Evolutionary conservation across 2,797 vertebrate genomes (phyloP), one percentile per base, ranked within the genome.

Genomic region (Loris lydekkerianus): DNA sequence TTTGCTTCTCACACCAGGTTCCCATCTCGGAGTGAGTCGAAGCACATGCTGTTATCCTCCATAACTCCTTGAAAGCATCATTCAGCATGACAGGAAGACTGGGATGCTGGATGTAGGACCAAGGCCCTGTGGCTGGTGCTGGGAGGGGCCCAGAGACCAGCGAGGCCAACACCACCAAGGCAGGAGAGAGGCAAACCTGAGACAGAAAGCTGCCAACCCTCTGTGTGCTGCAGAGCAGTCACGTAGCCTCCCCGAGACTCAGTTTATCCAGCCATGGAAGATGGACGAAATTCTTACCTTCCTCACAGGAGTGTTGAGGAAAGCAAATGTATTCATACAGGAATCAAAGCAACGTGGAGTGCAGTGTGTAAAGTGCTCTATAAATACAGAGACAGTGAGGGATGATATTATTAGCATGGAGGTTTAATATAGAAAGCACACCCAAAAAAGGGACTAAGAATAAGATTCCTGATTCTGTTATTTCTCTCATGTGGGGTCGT

Each of bases 21-120:
- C 84, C 49, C 49, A 49, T 53, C 13, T 77, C 11, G 3, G 86
- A 83, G 65, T 78, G 27, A 4, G 91, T 73, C 40, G 89, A 40
- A 18, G 17, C 40, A 73, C 17, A 17, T 13, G 20, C 25, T 1
- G 17, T 23, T 65, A 10, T 40, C 61, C 82, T 86, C 84, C 43
- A 21, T 82, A 34, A 67, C 72, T 88, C 89, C 72, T 89, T 58
- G 83, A 89, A 93, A 91, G 63, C 75, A 34, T 88, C 7, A 2
- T 43, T 63, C 43, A 37, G 67, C 73, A 58, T 4, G n/a, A 70
- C 49, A 78, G 81, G 37, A 90, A 92, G 70, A 21, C 65, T 17
- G 13, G 23, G 53, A 81, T 46, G 21, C 78, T 31, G 37, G 73
- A 27, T 84, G 23, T 27, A 34, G 58, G 78, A 58, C 83, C 5